Base-by-base conservation (phyloP, 2,113 vertebrate species). In the Sturnira hondurensis region DNA sequence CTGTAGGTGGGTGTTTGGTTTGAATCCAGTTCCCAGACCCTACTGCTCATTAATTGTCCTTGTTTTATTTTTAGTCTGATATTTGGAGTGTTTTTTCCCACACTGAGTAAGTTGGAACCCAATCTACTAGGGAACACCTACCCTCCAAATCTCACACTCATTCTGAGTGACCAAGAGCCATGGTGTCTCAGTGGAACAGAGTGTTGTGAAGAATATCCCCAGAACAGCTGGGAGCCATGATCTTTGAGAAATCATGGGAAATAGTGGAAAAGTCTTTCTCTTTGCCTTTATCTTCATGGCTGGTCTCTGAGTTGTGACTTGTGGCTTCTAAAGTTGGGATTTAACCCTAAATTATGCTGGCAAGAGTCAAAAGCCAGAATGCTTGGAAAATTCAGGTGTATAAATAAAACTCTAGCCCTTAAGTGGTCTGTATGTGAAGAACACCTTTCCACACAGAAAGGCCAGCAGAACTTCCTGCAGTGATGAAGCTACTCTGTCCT, bases 1-100 rank as follows among this genome's bases (percentile, higher is more conserved):
- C 24, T 89, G 82, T 96, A 97, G 96, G 94, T 96, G 87, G 94
- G 81, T 91, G 78, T 24, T 36, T 97, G 89, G 89, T 91, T 92
- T 82, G 68, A 33, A 90, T 96, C 81, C 84, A 96, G 95, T 94
- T 97, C 92, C 89, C 89, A 98, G 95, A 78, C 63, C 68, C 81
- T 68, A 33, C 8, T 43, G 6, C 68, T 96, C 88, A 95, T 87
- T 81, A 95, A 96, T 38, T 93, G 52, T 77, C 87, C 28, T 81
- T 61, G 65, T 96, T 98, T 97, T 97, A 97, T 96, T 96, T 97
- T 92, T 89, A 89, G 92, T 96, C 88, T 94, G 93, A 95, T 89
- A 96, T 97, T 97, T 96, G 45, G 86, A 96, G 78, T 80, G 70
- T 81, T 61, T 94, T 52, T 97, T 97, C 95, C 86, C 94, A 95